Evolutionary conservation across 2,888 invertebrate genomes (phyloP), one percentile per base, ranked within the genome.

Genomic region (Elmis aenea): DNA sequence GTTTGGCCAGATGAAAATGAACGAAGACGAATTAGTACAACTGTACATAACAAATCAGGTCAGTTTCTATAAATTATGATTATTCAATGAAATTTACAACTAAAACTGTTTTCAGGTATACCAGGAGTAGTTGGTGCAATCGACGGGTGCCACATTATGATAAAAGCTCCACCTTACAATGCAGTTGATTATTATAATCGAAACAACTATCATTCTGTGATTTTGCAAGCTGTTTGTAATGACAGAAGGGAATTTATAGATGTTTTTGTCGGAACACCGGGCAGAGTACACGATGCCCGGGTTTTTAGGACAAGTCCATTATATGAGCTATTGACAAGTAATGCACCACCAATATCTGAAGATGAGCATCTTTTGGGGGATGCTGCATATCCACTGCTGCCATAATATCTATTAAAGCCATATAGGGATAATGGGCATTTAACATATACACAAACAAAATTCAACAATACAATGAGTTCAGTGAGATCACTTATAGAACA

Each of bases 271-370:
- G 38, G 45, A 1, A 26, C 21, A 10, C 36, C 41, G 2, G 46
- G 44, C 2, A 26, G 35, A 2, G 26, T 44, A 25, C 38, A 45
- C 18, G 45, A 48, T 40, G 40, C 37, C 5, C 13, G 45, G n/a
- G 33, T 48, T n/a, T 23, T 45, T 13, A n/a, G n/a, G n/a, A n/a
- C n/a, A n/a, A n/a, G n/a, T n/a, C n/a, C n/a, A n/a, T n/a, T n/a
- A n/a, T n/a, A 27, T 15, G 8, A 20, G n/a, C 18, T 9, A 4
- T 10, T 37, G 13, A 32, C 5, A 10, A 13, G n/a, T 24, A 9
- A 10, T 16, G 14, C 12, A 5, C 10, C 12, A 28, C 14, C 8
- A 6, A 6, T 34, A 16, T 6, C 18, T 25, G 12, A 28, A 6
- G n/a, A 29, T 12, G 27, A 22, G 13, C 39, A 26, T 35, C 13